These are phyloP conservation scores for Scaptomyza caliginosa DNA, from an alignment of 2,888 invertebrate genomes.

Conservation along the genomic window DNA sequence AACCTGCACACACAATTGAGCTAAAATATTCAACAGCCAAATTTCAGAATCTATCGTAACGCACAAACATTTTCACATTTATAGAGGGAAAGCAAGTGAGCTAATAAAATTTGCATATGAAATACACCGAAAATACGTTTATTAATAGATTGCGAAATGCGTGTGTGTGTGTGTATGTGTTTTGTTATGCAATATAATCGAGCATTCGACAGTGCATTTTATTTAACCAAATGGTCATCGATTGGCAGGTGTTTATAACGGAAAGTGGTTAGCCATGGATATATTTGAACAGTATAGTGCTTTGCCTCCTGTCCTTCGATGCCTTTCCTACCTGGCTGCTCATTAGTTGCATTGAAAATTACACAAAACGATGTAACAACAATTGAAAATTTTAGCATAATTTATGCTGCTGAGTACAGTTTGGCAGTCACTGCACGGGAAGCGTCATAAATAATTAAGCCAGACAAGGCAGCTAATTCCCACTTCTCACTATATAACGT, in stretches of 20 bases:
- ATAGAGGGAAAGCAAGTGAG: background rate
- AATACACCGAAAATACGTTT: constrained; percentile 60
- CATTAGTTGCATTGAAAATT: constrained; percentile 70
- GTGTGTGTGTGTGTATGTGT: background rate
- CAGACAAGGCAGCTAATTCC: constrained; percentile 64
- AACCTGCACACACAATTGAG: background rate
- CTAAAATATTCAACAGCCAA: background rate
- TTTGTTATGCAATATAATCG: constrained; percentile 31
- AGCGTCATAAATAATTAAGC: constrained; percentile 61
- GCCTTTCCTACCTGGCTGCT: constrained; percentile 32
- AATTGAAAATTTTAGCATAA: constrained; percentile 62
- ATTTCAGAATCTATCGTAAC: background rate
- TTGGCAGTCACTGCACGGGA: constrained; percentile 56
- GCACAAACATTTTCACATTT: constrained; percentile 2
- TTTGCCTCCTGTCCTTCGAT: background rate
- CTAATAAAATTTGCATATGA: constrained; percentile 66
- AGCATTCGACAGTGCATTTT: constrained; percentile 32
- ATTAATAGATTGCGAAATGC: constrained; percentile 64
- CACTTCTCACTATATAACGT: constrained; percentile 1
- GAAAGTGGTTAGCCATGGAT: constrained; percentile 26
- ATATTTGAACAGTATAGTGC: background rate
- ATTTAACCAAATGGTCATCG: constrained; percentile 11
- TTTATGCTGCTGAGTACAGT: constrained; percentile 59
- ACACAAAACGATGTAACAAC: constrained; percentile 54
- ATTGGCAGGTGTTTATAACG: constrained; percentile 36